phyloP scores from a whole-genome alignment of 2,888 invertebrate genomes.

The Eupeodes luniger region DNA sequence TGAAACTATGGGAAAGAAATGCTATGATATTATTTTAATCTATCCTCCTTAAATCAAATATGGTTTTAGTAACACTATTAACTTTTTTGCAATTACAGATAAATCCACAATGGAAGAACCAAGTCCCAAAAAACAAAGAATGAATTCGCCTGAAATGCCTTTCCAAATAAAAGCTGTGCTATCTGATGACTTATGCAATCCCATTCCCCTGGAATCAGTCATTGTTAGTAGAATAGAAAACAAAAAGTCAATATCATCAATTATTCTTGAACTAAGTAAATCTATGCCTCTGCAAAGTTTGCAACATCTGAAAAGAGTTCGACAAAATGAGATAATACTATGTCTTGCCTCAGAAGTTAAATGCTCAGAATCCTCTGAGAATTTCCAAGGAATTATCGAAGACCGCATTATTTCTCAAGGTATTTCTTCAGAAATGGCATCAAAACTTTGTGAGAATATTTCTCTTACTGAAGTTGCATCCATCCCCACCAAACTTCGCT shows the following conservation, averaged over 20 bases:
- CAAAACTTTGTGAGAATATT: constrained; percentile 82
- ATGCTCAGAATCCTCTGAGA: neutral
- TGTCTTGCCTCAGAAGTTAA: constrained; percentile 78
- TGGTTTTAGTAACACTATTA: too few species aligned
- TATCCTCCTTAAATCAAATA: too few species aligned
- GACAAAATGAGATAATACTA: constrained; percentile 86
- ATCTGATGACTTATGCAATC: constrained; percentile 85
- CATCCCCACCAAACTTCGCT: constrained; percentile 87
- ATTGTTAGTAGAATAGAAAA: constrained; percentile 87
- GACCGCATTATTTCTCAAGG: constrained; percentile 22
- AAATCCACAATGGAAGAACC: constrained; percentile 55
- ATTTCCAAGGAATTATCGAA: neutral
- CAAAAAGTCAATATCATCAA: constrained; percentile 87
- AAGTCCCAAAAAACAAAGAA: constrained; percentile 42
- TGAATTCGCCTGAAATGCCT: neutral
- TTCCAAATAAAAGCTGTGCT: constrained; percentile 85
- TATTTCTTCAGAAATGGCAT: constrained; percentile 65
- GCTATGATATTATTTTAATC: too few species aligned
- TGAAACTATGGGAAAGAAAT: too few species aligned
- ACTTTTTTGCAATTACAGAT: constrained; percentile 3
- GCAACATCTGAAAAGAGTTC: constrained; percentile 90
- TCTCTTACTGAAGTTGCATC: constrained; percentile 86
- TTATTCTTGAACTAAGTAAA: constrained; percentile 86
- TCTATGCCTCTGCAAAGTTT: constrained; percentile 87
- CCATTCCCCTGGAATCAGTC: constrained; percentile 85